Conservation (phyloP, 2,888 invertebrate genomes). For the Pseudococcus jackbeardsleyi region DNA sequence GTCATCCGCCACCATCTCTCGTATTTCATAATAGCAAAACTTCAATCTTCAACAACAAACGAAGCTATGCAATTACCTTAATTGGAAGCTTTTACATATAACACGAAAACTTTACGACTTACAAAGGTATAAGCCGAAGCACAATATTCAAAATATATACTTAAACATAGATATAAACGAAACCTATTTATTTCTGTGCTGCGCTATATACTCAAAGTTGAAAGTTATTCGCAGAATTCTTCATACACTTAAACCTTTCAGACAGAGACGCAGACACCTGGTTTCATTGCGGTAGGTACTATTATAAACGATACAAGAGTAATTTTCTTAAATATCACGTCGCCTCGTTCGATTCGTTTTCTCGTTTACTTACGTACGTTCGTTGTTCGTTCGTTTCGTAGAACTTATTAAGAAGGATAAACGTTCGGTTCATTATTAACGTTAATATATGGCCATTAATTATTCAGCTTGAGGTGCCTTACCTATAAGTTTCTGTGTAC, state of each 20-base stretch:
- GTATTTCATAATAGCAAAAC: too few relatives aligned
- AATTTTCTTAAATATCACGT: neutral
- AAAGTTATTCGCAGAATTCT: conserved; percentile 11
- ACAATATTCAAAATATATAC: too few relatives aligned
- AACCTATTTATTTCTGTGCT: too few relatives aligned
- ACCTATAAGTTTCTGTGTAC: neutral
- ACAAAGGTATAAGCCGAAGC: too few relatives aligned
- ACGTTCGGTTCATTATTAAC: neutral
- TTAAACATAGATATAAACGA: too few relatives aligned
- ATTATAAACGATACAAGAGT: neutral
- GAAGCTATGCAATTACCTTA: neutral
- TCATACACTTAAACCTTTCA: neutral
- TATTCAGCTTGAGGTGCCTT: neutral
- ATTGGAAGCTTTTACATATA: neutral
- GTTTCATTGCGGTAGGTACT: neutral
- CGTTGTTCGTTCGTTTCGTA: neutral
- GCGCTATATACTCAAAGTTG: neutral
- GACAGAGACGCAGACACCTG: neutral
- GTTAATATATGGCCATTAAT: conserved; percentile 1
- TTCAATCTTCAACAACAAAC: neutral
- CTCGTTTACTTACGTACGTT: too few relatives aligned
- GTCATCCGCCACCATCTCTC: too few relatives aligned
- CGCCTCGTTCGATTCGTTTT: neutral
- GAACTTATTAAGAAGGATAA: conserved; percentile 9
- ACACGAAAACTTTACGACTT: too few relatives aligned